phyloP scores from a whole-genome alignment of 2,797 vertebrate genomes.

The Furcifer pardalis region DNA sequence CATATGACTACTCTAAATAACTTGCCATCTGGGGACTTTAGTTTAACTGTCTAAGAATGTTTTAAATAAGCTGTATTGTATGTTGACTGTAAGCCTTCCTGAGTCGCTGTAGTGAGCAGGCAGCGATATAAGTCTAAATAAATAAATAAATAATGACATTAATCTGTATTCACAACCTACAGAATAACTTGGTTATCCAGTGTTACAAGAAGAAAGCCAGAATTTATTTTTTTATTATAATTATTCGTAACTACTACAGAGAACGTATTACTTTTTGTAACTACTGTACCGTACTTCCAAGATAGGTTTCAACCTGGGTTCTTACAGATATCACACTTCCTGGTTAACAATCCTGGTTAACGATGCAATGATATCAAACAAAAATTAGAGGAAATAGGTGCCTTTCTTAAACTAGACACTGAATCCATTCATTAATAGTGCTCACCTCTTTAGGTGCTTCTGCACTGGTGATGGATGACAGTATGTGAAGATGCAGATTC shows the following conservation, averaged over 20 bases:
- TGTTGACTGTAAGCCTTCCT: too few species aligned
- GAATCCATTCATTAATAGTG: background rate
- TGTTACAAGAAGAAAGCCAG: background rate
- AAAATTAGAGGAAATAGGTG: background rate
- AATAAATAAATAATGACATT: too few species aligned
- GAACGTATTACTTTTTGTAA: too few species aligned
- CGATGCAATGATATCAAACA: background rate
- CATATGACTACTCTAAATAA: too few species aligned
- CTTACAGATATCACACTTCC: background rate
- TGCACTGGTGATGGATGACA: background rate
- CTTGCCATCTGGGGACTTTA: too few species aligned
- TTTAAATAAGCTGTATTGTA: too few species aligned
- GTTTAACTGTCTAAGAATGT: too few species aligned
- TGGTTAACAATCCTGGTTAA: too few species aligned
- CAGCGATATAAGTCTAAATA: too few species aligned
- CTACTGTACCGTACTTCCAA: background rate
- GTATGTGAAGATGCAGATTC: background rate
- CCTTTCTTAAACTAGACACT: background rate
- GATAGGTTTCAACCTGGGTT: background rate
- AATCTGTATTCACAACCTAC: background rate
- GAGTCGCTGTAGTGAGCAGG: too few species aligned
- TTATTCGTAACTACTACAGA: background rate
- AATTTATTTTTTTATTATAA: background rate
- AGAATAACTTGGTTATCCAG: too few species aligned
- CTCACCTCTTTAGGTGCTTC: background rate